Conservation (phyloP, 2,797 vertebrate genomes). For the Acipenser ruthenus region DNA sequence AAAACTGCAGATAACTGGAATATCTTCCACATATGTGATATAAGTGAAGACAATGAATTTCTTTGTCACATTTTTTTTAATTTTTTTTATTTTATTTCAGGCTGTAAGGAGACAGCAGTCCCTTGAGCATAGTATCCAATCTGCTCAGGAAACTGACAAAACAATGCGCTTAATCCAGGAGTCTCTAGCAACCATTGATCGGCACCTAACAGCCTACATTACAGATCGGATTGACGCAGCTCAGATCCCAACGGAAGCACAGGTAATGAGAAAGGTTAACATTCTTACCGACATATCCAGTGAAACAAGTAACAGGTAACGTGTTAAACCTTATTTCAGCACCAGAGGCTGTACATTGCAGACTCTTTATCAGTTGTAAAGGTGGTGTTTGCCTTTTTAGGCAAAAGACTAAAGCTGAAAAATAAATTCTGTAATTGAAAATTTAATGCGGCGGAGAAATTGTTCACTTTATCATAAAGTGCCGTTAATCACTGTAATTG, state of each 20-base stretch:
- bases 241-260: conserved; percentile 90
- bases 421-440: conserved; percentile 6
- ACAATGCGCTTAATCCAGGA: conserved; percentile 79
- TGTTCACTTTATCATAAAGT: conserved; percentile 11
- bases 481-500: conserved; percentile 19
- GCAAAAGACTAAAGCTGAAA: neutral
- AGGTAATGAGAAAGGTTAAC: conserved; percentile 52
- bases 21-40: too few species aligned
- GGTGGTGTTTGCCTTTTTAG: too few species aligned
- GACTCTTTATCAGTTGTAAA: too few species aligned
- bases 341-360: too few species aligned
- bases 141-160: conserved; percentile 83
- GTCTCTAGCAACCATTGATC: conserved; percentile 73
- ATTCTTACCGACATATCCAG: too few species aligned
- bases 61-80: too few species aligned
- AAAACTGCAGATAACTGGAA: too few species aligned
- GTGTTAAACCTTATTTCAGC: neutral
- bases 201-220: conserved; percentile 74
- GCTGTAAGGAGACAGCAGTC: conserved; percentile 75
- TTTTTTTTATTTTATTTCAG: conserved; percentile 42
- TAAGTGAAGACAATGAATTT: too few species aligned
- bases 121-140: conserved; percentile 79
- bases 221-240: conserved; percentile 81
- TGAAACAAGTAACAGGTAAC: neutral
- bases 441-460: neutral